phyloP scores from a whole-genome alignment of 1,140 invertebrate species.

The Caenorhabditis tropicalis region DNA sequence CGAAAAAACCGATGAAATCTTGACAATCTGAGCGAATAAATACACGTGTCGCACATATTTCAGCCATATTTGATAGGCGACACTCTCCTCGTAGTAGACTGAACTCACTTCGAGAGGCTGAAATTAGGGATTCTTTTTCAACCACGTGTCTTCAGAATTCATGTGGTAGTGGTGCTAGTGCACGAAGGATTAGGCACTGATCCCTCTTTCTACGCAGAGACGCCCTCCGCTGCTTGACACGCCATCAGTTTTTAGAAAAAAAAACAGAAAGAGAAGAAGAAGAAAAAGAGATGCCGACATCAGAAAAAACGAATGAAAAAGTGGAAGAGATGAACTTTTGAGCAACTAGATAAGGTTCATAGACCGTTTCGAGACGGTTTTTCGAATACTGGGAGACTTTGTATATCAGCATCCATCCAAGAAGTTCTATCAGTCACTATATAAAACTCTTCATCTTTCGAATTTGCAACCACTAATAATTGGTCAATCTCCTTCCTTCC shows the following conservation, averaged over 20 bases:
- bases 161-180: too few species aligned
- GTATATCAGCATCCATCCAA: too few species aligned
- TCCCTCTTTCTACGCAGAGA: not conserved
- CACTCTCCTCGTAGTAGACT: conserved; percentile 59
- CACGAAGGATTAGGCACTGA: not conserved
- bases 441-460: too few species aligned
- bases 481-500: not conserved
- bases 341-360: too few species aligned
- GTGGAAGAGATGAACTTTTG: too few species aligned
- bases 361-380: too few species aligned
- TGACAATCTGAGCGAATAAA: conserved; percentile 68
- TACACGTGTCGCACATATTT: conserved; percentile 59
- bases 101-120: conserved; percentile 61
- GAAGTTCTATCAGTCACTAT: too few species aligned
- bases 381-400: too few species aligned
- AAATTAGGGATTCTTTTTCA: conserved; percentile 3
- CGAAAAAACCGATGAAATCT: conserved; percentile 70
- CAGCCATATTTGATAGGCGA: conserved; percentile 63
- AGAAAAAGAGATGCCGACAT: not conserved
- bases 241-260: not conserved
- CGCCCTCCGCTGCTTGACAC: not conserved
- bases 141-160: not conserved
- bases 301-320: not conserved
- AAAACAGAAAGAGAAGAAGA: not conserved
- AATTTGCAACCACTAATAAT: not conserved